Base-by-base conservation (phyloP, 2,888 invertebrate genomes). In the Thumatha senex region DNA sequence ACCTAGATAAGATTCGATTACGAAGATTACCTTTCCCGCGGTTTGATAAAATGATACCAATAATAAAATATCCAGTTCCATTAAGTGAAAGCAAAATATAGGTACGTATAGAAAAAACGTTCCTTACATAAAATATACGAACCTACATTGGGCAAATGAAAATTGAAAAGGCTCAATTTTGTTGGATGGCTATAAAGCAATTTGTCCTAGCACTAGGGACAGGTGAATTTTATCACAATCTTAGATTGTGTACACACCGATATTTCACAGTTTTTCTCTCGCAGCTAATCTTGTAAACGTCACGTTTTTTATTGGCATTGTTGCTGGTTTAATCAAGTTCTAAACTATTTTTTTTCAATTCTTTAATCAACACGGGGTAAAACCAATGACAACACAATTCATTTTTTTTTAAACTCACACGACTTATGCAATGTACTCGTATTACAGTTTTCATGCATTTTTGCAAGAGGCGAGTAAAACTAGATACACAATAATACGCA, bases 101-200 rank as follows among this genome's bases (percentile, higher is more conserved):
- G 5, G 40, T 24, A 12, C 18, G 40, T 24, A 12, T 24, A 33
- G 3, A 15, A 8, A 12, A 15, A 34, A 43, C 42, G 42, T 43
- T 43, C 12, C 42, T 18, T 43, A 18, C 38, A 51, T 51, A 29
- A 49, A 46, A 49, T n/a, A 42, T 46, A 13, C 13, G 34, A 24
- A 13, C n/a, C n/a, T n/a, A 39, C 7, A 47, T 35, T 34, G 24
- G 14, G 14, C 14, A n/a, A 43, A 38, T 52, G 42, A 35, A 40
- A 51, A 62, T 56, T 56, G 51, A 61, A 59, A 55, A 56, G 48
- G 15, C 40, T 52, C 49, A 47, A 39, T 58, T 63, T 64, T 58
- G 56, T 59, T 64, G 54, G 40, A 53, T 35, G 47, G 34, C 14
- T 40, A 44, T 55, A 61, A 57, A 29, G 36, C 36, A 54, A 50